Evolutionary conservation across 2,888 invertebrate genomes (phyloP).

Genomic region (Dichetophora obliterata): DNA sequence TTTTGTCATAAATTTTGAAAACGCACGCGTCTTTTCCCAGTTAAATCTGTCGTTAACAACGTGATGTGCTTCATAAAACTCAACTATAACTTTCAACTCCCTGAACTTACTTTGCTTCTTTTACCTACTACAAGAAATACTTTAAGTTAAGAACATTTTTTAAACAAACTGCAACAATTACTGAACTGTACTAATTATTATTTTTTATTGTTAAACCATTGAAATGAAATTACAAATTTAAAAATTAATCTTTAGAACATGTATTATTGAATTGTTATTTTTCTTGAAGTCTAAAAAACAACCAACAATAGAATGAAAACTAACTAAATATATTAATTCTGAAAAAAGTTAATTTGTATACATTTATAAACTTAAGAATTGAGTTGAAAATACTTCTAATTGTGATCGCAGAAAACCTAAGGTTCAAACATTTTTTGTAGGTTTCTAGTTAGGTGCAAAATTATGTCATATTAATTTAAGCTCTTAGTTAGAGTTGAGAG

Average conservation of each 20-base stretch:
- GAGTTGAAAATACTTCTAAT: too few species aligned
- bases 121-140: constrained; percentile 24
- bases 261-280: constrained; percentile 36
- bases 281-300: constrained; percentile 3
- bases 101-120: constrained; percentile 4
- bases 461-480: too few species aligned
- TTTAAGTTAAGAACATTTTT: constrained; percentile 31
- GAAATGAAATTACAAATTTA: constrained; percentile 36
- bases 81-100: background rate
- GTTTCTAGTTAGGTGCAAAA: too few species aligned
- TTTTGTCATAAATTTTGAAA: constrained; percentile 16
- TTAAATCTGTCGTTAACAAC: background rate
- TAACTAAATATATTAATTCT: constrained; percentile 16
- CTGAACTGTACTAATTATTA: constrained; percentile 28
- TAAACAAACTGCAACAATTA: constrained; percentile 23
- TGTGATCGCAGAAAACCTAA: too few species aligned
- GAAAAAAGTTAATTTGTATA: background rate
- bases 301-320: constrained; percentile 8
- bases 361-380: background rate
- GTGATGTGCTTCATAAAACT: constrained; percentile 16
- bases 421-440: too few species aligned
- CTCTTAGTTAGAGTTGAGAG: too few species aligned
- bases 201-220: constrained; percentile 30
- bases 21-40: background rate
- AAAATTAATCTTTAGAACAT: constrained; percentile 29